These are phyloP conservation scores for Gandaritis pyraliata DNA, from an alignment of 2,888 invertebrate genomes.

Conservation along the genomic window DNA sequence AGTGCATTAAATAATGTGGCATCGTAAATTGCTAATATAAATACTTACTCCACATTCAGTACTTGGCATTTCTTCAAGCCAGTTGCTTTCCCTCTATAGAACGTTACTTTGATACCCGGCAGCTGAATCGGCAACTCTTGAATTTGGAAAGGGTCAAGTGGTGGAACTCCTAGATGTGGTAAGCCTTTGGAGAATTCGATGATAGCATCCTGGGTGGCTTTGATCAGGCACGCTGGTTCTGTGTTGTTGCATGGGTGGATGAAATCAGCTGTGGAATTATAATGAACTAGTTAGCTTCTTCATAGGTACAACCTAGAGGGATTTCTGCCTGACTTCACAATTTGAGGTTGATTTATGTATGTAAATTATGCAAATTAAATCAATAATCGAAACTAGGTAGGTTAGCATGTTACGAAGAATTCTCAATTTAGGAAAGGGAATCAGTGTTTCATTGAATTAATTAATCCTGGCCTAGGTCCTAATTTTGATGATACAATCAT, in stretches of 20 bases:
- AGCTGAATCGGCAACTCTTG: constrained; percentile 76
- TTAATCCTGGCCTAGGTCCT: no score
- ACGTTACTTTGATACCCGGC: constrained; percentile 78
- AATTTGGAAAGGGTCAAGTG: constrained; percentile 74
- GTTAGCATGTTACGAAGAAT: no score
- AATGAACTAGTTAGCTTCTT: not conserved
- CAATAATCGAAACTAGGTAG: no score
- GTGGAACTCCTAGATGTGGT: constrained; percentile 70
- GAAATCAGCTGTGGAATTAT: constrained; percentile 67
- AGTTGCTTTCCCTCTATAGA: constrained; percentile 72
- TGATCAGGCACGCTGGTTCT: constrained; percentile 67
- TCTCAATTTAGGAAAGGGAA: no score
- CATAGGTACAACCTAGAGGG: no score
- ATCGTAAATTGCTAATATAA: not conserved
- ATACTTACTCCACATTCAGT: constrained; percentile 76
- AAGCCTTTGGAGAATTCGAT: constrained; percentile 74
- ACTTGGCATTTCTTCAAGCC: constrained; percentile 76
- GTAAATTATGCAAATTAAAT: no score
- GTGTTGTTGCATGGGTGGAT: constrained; percentile 77
- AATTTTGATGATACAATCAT: no score
- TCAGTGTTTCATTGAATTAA: no score
- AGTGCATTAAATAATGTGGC: not conserved
- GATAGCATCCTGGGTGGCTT: constrained; percentile 74
- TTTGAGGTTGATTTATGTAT: no score
- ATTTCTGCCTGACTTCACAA: no score